phyloP scores from a whole-genome alignment of 92 coral and sea anemone species.

The Galaxea fascicularis region DNA sequence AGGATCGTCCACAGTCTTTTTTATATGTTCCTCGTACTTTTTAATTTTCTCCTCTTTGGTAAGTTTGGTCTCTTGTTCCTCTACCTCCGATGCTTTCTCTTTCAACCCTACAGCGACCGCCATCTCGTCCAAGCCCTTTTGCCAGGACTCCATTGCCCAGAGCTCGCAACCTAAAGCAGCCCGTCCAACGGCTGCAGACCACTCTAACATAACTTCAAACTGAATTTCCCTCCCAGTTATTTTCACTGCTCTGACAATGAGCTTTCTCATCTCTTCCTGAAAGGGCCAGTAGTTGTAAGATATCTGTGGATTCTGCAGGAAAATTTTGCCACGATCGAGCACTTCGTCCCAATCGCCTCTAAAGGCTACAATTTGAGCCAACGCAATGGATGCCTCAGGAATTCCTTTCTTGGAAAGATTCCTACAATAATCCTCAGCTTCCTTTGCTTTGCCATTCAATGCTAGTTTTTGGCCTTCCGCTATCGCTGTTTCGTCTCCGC shows the following conservation, averaged over 20 bases:
- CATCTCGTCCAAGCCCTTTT: constrained; percentile 11
- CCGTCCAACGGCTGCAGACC: constrained; percentile 9
- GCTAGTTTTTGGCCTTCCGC: constrained; percentile 22
- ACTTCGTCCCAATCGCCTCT: constrained; percentile 25
- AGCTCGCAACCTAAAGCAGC: constrained; percentile 1
- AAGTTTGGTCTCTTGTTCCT: not conserved
- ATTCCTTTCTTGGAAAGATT: constrained; percentile 19
- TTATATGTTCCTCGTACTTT: constrained; percentile 16
- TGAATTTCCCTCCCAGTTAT: not conserved
- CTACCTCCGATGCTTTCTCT: not conserved
- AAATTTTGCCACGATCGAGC: constrained; percentile 7
- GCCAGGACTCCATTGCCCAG: constrained; percentile 19
- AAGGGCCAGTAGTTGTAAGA: constrained; percentile 23
- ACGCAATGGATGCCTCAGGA: constrained; percentile 15
- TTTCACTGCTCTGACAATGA: not conserved
- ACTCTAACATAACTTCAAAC: constrained; percentile 18
- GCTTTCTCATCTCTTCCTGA: constrained; percentile 28
- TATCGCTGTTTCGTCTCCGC: constrained; percentile 8
- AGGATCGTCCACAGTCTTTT: constrained; percentile 14
- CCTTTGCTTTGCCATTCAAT: constrained; percentile 10
- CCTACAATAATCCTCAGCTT: constrained; percentile 22
- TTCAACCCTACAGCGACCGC: not conserved
- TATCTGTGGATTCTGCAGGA: constrained; percentile 13
- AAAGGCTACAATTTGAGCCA: constrained; percentile 10
- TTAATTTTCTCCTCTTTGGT: constrained; percentile 18